Evolutionary conservation across 2,797 vertebrate species (phyloP).

Genomic region (Anolis apletophallus): DNA sequence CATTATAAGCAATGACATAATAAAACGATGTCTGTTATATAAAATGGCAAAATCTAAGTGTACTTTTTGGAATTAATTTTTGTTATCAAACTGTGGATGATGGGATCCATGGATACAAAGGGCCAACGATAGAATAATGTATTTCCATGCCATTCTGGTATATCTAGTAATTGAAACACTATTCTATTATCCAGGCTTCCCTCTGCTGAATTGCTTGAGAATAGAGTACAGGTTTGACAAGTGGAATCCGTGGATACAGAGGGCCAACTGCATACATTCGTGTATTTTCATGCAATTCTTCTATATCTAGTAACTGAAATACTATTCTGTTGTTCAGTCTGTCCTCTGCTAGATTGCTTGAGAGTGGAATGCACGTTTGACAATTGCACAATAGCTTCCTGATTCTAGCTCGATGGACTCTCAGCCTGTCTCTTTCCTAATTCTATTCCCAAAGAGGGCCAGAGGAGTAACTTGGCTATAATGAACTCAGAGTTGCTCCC

Average conservation of each 20-base stretch:
- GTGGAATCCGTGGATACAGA: no score
- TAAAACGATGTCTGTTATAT: no score
- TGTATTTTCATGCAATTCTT: no score
- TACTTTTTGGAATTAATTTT: no score
- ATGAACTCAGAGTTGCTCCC: constrained; percentile 24
- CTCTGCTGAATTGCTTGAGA: not conserved
- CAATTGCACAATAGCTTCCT: no score
- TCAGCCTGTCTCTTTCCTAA: constrained; percentile 2
- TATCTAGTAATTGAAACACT: not conserved
- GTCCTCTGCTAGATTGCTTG: not conserved
- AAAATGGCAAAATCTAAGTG: no score
- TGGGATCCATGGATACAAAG: no score
- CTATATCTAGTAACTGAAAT: no score
- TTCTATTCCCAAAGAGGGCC: constrained; percentile 9
- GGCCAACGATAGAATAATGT: no score
- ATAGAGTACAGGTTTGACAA: not conserved
- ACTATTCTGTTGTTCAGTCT: not conserved
- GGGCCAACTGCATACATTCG: no score
- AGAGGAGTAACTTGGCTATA: not conserved
- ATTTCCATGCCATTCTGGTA: not conserved
- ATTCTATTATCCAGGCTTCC: not conserved
- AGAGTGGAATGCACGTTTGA: not conserved
- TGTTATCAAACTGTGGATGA: no score
- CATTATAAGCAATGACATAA: no score
- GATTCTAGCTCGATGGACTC: not conserved